Percentiles rank a stretch among this genome's conserved stretches.
These are phyloP conservation scores for Sebastes itinus DNA, from an alignment of 2,797 vertebrate genomes.

Conservation along the genomic window DNA sequence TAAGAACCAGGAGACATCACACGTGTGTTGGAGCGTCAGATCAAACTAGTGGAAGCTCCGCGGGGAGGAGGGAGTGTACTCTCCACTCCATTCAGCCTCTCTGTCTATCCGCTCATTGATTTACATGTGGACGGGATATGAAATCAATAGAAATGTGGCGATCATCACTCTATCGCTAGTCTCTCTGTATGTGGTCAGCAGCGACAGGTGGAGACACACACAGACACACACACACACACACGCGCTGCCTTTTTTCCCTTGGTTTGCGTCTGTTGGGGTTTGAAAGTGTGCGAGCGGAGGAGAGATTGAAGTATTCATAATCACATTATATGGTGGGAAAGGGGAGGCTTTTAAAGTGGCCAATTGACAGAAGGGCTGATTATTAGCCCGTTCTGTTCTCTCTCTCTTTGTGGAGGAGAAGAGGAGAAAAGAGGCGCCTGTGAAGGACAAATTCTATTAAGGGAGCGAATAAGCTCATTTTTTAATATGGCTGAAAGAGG, in stretches of 20 bases:
- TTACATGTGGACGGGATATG: constrained; percentile 71
- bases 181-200: constrained; percentile 73
- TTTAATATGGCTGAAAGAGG: constrained; percentile 83
- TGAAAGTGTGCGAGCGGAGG: constrained; percentile 70
- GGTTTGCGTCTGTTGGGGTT: constrained; percentile 64
- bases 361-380: constrained; percentile 84
- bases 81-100: constrained; percentile 48
- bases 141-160: constrained; percentile 74
- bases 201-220: constrained; percentile 63
- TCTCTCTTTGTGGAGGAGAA: constrained; percentile 69
- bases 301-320: constrained; percentile 86
- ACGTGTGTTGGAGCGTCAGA: not conserved
- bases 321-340: constrained; percentile 83
- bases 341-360: constrained; percentile 81
- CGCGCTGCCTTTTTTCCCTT: constrained; percentile 14
- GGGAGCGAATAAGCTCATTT: constrained; percentile 80
- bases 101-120: constrained; percentile 71
- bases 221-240: not conserved
- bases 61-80: too few species aligned
- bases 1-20: not conserved
- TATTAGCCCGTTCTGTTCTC: constrained; percentile 78
- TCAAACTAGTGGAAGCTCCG: not conserved
- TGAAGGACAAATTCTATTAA: constrained; percentile 87
- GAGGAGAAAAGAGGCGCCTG: constrained; percentile 66
- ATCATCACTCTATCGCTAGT: constrained; percentile 61